phyloP scores from a whole-genome alignment of 2,113 vertebrate genomes.

The Chloroceryle aenea region DNA sequence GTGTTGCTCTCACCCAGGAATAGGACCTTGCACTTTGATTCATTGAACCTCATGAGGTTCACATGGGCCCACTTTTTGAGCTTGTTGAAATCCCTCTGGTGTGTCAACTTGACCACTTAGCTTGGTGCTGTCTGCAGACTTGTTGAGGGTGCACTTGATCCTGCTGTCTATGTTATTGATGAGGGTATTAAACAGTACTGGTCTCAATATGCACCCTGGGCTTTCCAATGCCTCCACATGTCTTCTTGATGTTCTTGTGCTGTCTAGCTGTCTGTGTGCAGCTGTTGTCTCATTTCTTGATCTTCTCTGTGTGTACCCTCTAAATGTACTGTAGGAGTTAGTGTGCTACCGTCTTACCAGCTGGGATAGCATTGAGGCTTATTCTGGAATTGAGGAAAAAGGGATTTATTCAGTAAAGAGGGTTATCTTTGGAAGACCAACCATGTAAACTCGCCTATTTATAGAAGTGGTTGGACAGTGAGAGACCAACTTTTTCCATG shows the following conservation, averaged over 20 bases:
- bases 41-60: not conserved
- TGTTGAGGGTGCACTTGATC: not conserved
- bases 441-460: not conserved
- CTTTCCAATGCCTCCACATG: not conserved
- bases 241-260: not conserved
- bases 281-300: not conserved
- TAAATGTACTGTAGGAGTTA: not conserved
- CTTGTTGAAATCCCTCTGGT: not conserved
- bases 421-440: not conserved
- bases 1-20: not conserved
- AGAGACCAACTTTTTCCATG: not conserved
- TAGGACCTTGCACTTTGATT: not conserved
- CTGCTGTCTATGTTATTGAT: not conserved
- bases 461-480: not conserved
- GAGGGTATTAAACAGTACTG: not conserved
- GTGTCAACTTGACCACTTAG: not conserved
- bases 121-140: not conserved
- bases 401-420: not conserved
- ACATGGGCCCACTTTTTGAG: no score
- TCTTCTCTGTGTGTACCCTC: not conserved
- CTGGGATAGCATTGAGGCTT: not conserved
- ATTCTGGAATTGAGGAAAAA: not conserved
- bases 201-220: no score
- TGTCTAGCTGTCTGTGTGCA: not conserved
- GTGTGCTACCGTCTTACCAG: not conserved